These are phyloP conservation scores for Darevskia nairensis DNA, from an alignment of 2,797 vertebrate genomes.

Conservation along the genomic window DNA sequence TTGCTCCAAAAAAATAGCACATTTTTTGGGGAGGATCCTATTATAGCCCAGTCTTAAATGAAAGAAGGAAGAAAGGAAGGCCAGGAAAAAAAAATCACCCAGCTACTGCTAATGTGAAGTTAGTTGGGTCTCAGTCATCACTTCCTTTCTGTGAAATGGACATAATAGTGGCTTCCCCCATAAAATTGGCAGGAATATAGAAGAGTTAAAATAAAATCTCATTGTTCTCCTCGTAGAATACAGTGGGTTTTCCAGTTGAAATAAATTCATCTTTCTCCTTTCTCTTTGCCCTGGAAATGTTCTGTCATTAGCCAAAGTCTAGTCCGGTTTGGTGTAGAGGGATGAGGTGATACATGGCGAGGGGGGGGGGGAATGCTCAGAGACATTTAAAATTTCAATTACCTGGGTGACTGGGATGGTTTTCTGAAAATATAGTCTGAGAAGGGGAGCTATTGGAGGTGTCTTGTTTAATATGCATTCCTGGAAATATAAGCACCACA, in stretches of 20 bases:
- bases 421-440: constrained; percentile 21
- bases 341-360: neutral
- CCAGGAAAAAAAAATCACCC: neutral
- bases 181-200: no score
- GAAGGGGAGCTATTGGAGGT: neutral
- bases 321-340: neutral
- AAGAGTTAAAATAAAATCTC: neutral
- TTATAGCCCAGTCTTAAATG: no score
- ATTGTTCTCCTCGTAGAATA: neutral
- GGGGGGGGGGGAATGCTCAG: neutral
- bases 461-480: constrained; percentile 8
- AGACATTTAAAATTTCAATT: constrained; percentile 30
- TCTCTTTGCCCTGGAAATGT: neutral
- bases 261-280: neutral
- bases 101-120: no score
- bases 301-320: neutral
- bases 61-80: no score
- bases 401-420: neutral
- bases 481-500: constrained; percentile 14
- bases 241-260: neutral
- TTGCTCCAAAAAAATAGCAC: no score
- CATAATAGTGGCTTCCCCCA: neutral
- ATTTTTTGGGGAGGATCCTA: no score
- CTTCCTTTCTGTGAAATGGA: neutral
- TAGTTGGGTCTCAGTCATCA: neutral